Evolutionary conservation across 2,888 invertebrate species (phyloP), one percentile per base, ranked within the genome.

Genomic region (Kryphioiulus occultus): DNA sequence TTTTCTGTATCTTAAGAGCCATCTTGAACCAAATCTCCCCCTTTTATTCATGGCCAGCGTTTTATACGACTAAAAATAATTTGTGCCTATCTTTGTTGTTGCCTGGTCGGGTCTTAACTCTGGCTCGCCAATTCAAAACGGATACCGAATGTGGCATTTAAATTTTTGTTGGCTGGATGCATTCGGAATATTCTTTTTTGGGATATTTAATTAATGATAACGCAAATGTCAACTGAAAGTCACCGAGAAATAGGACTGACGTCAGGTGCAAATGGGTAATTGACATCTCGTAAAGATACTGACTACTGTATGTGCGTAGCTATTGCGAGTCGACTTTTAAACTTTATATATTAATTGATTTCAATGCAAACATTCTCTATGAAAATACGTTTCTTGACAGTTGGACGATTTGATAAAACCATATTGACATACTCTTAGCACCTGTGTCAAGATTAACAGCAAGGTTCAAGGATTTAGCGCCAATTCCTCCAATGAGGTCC

Each of bases 261-360:
- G 53, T 53, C 53, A 53, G n/a, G n/a, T 53, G 53, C 7, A 53
- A 53, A n/a, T 53, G 53, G 59, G 59, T 68, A 68, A 68, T 68
- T 68, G 59, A 68, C 59, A 68, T 68, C 22, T 68, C 12, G 59
- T 68, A 68, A 68, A 68, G 59, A 68, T 68, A 68, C 22, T 7
- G 10, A 68, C 22, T 68, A n/a, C n/a, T n/a, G n/a, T n/a, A 68
- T 68, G 22, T 22, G 22, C 22, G 7, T 22, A 68, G 59, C 59
- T 22, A 19, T 68, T 68, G 22, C 59, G 9, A 68, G 12, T 9
- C 59, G 59, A 68, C 59, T 68, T 68, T 68, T 22, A 22, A n/a
- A 68, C 59, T 68, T 68, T 68, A n/a, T n/a, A n/a, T n/a, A 68
- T 68, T 68, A 68, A 68, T 68, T 68, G 59, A 68, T 68, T 68